phyloP scores from a whole-genome alignment of 1,140 invertebrate species.

The Conopomorpha cramerella region DNA sequence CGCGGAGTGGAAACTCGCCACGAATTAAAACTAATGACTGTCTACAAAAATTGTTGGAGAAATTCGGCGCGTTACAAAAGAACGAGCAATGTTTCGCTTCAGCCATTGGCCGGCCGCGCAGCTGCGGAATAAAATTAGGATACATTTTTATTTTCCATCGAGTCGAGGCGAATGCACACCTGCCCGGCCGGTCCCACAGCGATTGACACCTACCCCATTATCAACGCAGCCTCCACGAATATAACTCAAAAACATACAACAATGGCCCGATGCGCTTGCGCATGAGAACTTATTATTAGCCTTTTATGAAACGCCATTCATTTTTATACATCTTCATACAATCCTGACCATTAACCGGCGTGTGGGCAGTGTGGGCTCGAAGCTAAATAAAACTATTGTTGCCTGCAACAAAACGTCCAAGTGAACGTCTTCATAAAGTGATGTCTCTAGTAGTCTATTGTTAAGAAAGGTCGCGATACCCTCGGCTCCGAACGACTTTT shows the following conservation, averaged over 20 bases:
- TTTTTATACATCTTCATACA: slow-evolving; percentile 52
- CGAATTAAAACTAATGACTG: slow-evolving; percentile 45
- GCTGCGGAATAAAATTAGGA: slow-evolving; percentile 56
- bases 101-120: slow-evolving; percentile 41
- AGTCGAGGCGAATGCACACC: slow-evolving; percentile 28
- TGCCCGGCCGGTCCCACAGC: slow-evolving; percentile 31
- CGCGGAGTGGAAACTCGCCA: slow-evolving; percentile 20
- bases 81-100: slow-evolving; percentile 26
- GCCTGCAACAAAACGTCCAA: slow-evolving; percentile 43
- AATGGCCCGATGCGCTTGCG: slow-evolving; percentile 40
- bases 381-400: slow-evolving; percentile 59
- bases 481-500: slow-evolving; percentile 27
- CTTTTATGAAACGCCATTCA: slow-evolving; percentile 47
- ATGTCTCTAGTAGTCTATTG: slow-evolving; percentile 40
- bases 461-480: slow-evolving; percentile 23
- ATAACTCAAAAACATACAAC: slow-evolving; percentile 40
- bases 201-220: slow-evolving; percentile 58
- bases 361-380: slow-evolving; percentile 47
- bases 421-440: slow-evolving; percentile 53
- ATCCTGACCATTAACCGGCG: slow-evolving; percentile 50
- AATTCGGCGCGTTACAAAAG: slow-evolving; percentile 40
- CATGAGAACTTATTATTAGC: slow-evolving; percentile 55
- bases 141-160: slow-evolving; percentile 37
- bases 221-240: slow-evolving; percentile 19
- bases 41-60: slow-evolving; percentile 30